Evolutionary conservation across 2,113 vertebrate genomes (phyloP).

Genomic region (Petroica traversi): DNA sequence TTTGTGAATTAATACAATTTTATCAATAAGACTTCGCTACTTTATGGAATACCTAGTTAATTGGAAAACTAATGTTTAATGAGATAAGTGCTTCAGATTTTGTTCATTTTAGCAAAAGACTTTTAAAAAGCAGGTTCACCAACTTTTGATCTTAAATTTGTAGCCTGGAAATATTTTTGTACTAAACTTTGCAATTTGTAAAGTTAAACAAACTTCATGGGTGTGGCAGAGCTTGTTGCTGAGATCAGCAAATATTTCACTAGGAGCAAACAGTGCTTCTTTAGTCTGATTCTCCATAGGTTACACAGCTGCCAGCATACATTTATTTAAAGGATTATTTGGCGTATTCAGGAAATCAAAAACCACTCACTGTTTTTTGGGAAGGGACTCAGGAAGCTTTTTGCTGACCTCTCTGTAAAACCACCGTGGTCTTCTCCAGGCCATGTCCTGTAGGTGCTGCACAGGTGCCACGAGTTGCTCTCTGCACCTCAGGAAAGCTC

Average conservation of each 20-base stretch:
- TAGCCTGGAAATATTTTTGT: not conserved
- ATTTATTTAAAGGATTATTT: not conserved
- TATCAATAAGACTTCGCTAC: not conserved
- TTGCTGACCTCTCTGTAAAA: not conserved
- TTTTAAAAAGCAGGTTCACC: not conserved
- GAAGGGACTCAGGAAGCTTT: not conserved
- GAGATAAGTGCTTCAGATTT: not conserved
- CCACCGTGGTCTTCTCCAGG: not conserved
- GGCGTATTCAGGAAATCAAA: not conserved
- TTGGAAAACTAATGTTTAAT: not conserved
- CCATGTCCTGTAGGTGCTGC: not conserved
- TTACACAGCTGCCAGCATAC: not conserved
- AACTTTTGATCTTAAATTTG: not conserved
- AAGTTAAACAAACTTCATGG: not conserved
- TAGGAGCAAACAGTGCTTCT: not conserved
- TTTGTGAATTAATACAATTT: not conserved
- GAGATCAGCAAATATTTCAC: not conserved
- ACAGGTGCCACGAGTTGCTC: not conserved
- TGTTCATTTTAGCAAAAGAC: not conserved
- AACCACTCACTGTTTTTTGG: not conserved
- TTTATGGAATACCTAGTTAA: not conserved
- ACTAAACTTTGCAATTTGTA: not conserved
- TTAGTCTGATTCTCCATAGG: not conserved
- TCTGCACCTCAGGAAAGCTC: not conserved
- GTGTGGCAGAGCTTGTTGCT: not conserved